Evolutionary conservation across 2,888 invertebrate species (phyloP).

Genomic region (Sicus ferrugineus): DNA sequence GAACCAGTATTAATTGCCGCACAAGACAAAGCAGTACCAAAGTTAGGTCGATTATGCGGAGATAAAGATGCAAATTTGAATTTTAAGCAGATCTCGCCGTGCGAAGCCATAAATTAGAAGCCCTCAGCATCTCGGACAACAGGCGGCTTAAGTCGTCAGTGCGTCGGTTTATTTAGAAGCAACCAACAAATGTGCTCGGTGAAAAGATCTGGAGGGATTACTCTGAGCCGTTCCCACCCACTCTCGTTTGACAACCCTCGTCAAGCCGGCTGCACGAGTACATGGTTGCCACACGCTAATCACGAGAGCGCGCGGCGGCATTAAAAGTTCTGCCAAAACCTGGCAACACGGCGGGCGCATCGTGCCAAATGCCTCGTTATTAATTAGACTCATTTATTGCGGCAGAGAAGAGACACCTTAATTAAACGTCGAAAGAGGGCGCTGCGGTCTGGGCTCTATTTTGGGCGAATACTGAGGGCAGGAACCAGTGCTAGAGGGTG

Average conservation of each 20-base stretch:
- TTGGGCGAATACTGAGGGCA: background rate
- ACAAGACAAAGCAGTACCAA: background rate
- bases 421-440: constrained; percentile 57
- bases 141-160: constrained; percentile 29
- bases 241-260: background rate
- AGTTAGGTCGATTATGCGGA: background rate
- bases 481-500: background rate
- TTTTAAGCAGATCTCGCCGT: background rate
- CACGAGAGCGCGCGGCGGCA: background rate
- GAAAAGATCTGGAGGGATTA: background rate
- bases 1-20: constrained; percentile 1
- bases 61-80: background rate
- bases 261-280: background rate
- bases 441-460: background rate
- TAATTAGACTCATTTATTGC: constrained; percentile 62
- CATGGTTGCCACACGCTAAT: constrained; percentile 3
- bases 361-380: constrained; percentile 64
- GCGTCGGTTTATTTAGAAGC: background rate
- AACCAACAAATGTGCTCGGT: constrained; percentile 1
- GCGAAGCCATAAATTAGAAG: constrained; percentile 25
- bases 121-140: background rate
- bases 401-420: constrained; percentile 53
- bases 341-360: constrained; percentile 42
- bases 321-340: constrained; percentile 9
- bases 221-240: background rate